Evolutionary conservation across 2,797 vertebrate species (phyloP), one percentile per base, ranked within the genome.

Genomic region (Leptoclinus maculatus): DNA sequence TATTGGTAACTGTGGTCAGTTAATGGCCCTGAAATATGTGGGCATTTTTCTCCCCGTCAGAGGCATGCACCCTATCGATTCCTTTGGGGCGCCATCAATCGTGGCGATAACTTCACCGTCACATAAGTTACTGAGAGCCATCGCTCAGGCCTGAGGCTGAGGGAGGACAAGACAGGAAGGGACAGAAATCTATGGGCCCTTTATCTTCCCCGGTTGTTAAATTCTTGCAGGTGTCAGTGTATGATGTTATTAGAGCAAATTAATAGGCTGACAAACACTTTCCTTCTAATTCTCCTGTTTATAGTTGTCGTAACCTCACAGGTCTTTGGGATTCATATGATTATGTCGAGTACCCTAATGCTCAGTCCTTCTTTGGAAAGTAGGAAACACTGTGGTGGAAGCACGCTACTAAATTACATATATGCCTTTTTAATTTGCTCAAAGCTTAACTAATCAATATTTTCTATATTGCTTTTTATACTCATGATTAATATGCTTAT

Each of bases 1-100:
- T 89, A 80, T 87, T 87, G 87, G 88, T 90, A 88, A 90, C 83
- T 85, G 85, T 84, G 83, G 85, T 87, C 85, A 88, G 77, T 89
- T 95, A 93, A 92, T 93, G 88, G 87, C 77, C 83, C 82, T 94
- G 89, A 94, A 93, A 94, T 93, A 94, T 93, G 91, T 89, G 82
- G 51, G 82, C 84, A 85, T 88, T 84, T 84, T 83, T 82, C 72
- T 62, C 71, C 71, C 53, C 23, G 51, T 74, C 81, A 9, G 70
- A 80, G 74, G 76, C 88, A 81, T 85, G 92, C 82, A 41, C 53
- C 71, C 81, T 90, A 95, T 95, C 80, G 93, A 95, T 95, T 94
- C 87, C 89, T 86, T 45, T 47, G 56, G 83, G 91, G 85, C 74
- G 47, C 74, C 83, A 94, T 95, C 91, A 89, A 91, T 95, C 92